Evolutionary conservation across 2,113 vertebrate species (phyloP).

Genomic region (Phaethon lepturus): DNA sequence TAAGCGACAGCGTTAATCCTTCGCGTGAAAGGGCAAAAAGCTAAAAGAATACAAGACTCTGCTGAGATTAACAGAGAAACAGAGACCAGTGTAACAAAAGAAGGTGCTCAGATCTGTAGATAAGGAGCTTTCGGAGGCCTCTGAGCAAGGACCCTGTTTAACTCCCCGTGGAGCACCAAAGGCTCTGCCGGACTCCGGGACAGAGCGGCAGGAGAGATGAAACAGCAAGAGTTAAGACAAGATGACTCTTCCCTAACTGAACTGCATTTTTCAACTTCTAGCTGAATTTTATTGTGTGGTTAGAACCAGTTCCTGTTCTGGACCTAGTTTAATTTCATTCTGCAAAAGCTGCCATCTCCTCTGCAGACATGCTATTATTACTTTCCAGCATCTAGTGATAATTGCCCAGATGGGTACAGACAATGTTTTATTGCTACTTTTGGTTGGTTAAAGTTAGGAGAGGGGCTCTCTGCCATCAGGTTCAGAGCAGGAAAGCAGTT

Average conservation of each 20-base stretch:
- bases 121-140: constrained; percentile 46
- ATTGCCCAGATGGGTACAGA: constrained; percentile 19
- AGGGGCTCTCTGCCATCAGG: neutral
- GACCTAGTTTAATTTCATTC: constrained; percentile 8
- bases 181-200: neutral
- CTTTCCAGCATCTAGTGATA: constrained; percentile 5
- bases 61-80: constrained; percentile 59
- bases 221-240: neutral
- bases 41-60: constrained; percentile 55
- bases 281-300: neutral
- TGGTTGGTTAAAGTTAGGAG: neutral
- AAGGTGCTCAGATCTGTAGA: constrained; percentile 57
- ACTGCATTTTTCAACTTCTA: constrained; percentile 15
- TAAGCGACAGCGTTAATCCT: neutral
- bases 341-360: constrained; percentile 18
- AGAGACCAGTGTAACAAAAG: constrained; percentile 36
- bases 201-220: neutral
- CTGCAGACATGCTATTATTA: neutral
- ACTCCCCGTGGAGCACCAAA: constrained; percentile 35
- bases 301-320: constrained; percentile 27
- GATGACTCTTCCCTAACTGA: neutral
- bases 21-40: constrained; percentile 57
- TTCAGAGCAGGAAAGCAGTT: neutral
- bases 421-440: constrained; percentile 41
- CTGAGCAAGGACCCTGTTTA: constrained; percentile 54